A percentile compares a stretch with the other conserved stretches of the same genome.
phyloP scores from a whole-genome alignment of 2,888 invertebrate species.

The Hyposoter didymator region DNA sequence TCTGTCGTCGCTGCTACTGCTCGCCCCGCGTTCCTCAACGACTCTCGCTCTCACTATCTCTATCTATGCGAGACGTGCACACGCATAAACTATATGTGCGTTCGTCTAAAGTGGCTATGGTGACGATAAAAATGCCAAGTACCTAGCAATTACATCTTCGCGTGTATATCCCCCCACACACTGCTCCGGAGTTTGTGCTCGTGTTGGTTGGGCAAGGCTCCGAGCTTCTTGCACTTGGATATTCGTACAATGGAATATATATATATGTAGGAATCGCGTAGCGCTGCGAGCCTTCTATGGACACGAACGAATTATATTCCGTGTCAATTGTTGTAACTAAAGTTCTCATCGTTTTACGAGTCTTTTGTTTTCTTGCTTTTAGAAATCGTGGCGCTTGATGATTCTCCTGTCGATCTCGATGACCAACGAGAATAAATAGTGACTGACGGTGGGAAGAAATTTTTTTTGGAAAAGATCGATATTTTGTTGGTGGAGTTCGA shows the following conservation, averaged over 20 bases:
- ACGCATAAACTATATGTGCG: slow-evolving; percentile 41
- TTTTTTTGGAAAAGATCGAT: too few relatives aligned
- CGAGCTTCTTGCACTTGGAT: slow-evolving; percentile 63
- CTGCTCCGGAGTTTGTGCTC: neutral
- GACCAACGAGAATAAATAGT: neutral
- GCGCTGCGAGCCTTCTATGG: slow-evolving; percentile 69
- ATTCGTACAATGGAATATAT: slow-evolving; percentile 28
- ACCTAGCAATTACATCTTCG: slow-evolving; percentile 81
- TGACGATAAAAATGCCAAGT: slow-evolving; percentile 80
- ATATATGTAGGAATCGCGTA: slow-evolving; percentile 69
- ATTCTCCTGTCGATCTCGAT: neutral
- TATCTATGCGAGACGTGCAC: neutral
- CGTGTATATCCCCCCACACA: slow-evolving; percentile 69
- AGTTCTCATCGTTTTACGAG: neutral
- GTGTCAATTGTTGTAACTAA: neutral
- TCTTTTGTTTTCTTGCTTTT: neutral
- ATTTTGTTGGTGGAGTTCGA: too few relatives aligned
- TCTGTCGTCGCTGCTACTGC: neutral
- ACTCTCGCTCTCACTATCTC: slow-evolving; percentile 8
- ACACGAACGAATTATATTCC: slow-evolving; percentile 51
- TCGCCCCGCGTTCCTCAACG: neutral
- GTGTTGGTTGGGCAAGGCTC: slow-evolving; percentile 6
- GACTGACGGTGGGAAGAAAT: too few relatives aligned
- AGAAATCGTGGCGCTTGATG: neutral
- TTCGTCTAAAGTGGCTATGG: slow-evolving; percentile 79